Evolutionary conservation across 2,797 vertebrate species (phyloP), one percentile per base, ranked within the genome.

Genomic region (Choloepus didactylus): DNA sequence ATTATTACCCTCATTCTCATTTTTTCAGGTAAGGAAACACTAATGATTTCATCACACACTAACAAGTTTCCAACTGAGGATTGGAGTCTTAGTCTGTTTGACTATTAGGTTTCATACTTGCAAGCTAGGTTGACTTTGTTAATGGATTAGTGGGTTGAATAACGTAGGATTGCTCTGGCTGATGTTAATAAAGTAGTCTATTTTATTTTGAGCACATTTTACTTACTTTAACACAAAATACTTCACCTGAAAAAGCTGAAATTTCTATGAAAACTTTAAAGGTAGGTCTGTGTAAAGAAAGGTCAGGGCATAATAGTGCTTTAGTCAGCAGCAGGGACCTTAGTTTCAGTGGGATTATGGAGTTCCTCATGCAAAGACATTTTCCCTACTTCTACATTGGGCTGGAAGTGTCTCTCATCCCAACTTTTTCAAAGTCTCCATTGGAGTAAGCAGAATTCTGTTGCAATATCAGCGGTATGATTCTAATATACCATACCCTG

Each of bases 131-230:
- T 85, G 87, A 92, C 51, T 89, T 72, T 66, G 41, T 79, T 75
- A 73, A 49, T 89, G 44, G 69, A 77, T 51, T 46, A 54, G 67
- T 51, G 11, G 7, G 25, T 60, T 94, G 29, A 38, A 35, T 87
- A 66, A 80, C 14, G 23, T 64, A 60, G 46, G 62, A 72, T 75
- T 86, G 9, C 27, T 67, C 41, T 94, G 16, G 56, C 9, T 80
- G 25, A 51, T 67, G 29, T 86, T 69, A 96, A 86, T 93, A 91
- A 94, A 86, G 38, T 79, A 38, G 62, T 16, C n/a, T 75, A 5
- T 85, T 82, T 91, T 73, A 64, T 91, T 86, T 83, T 96, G 31
- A 95, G 16, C 87, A 67, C 25, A 79, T 84, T 86, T 82, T 79
- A 93, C 89, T n/a, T 94, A 79, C 49, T 87, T 90, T 51, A 89